Evolutionary conservation across 2,797 vertebrate genomes (phyloP), one percentile per base, ranked within the genome.

Genomic region (Muraenolepis orangiensis): DNA sequence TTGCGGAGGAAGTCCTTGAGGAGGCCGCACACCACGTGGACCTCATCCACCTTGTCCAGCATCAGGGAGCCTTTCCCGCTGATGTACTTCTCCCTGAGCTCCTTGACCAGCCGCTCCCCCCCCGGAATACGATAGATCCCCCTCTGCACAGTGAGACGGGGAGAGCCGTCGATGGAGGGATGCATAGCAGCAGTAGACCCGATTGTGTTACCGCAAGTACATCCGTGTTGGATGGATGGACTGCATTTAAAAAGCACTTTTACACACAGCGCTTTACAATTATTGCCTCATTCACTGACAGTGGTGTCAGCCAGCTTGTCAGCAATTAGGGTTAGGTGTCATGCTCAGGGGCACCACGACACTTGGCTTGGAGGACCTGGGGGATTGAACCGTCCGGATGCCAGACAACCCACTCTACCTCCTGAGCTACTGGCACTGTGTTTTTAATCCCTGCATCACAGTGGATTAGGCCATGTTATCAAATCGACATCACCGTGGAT

Each of bases 1-100:
- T 90, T 94, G 64, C 95, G 90, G 76, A 97, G 89, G 46, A 96
- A 96, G 75, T 96, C 95, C 75, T 97, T 97, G 77, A 97, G 92
- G 23, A 95, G 84, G 0, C 96, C 94, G 16, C 96, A 96, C 7
- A 96, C 85, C 10, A 94, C 94, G 0, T 97, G 94, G 78, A 96
- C 82, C 38, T 97, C 95, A 0, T 91, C 76, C 66, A 96, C 93
- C 0, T 87, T 89, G n/a, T 88, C 31, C 0, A 96, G 92, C 0
- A 88, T 79, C 2, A 92, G 80, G 0, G 12, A 30, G 0, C 76
- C 86, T 73, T 91, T 93, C 0, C 91, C 87, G 31, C 20, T 83
- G 64, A 95, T n/a, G 74, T 94, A 93, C 1, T 86, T 91, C 51
- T 89, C 90, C 66, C 92, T 89, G 86, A 96, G 92, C 72, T 96